These are phyloP conservation scores for Asarcornis scutulata DNA, from an alignment of 2,113 vertebrate genomes.

Conservation along the genomic window DNA sequence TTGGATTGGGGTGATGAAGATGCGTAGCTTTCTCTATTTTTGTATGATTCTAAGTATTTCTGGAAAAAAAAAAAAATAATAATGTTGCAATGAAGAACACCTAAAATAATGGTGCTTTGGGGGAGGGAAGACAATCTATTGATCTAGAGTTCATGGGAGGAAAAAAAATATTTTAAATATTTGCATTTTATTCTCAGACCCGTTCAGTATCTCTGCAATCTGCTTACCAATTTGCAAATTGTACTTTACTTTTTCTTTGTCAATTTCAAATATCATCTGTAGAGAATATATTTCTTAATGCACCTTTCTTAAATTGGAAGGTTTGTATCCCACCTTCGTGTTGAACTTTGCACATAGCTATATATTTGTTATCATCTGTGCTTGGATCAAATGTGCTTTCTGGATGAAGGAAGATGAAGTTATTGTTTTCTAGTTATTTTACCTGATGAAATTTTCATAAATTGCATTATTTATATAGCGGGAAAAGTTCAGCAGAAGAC, in stretches of 20 bases:
- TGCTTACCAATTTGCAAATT: background rate
- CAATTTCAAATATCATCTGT: background rate
- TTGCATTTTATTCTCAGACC: background rate
- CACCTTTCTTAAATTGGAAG: background rate
- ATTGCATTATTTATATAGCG: background rate
- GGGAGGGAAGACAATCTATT: background rate
- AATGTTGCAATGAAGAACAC: background rate
- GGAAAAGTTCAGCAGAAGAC: background rate
- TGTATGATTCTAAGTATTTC: background rate
- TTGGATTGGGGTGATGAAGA: background rate
- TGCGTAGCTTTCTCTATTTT: background rate
- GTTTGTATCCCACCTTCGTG: background rate
- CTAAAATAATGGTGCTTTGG: background rate
- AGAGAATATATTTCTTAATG: background rate
- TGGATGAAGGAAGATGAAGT: background rate
- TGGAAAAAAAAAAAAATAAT: background rate
- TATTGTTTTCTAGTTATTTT: conserved; percentile 3
- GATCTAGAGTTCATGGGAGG: background rate
- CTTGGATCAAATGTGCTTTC: background rate
- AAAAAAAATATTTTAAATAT: background rate
- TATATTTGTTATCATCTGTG: background rate
- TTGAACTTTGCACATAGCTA: background rate
- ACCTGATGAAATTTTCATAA: conserved; percentile 7
- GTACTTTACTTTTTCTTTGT: background rate
- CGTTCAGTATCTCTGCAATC: background rate